Conservation (phyloP, 2,888 invertebrate genomes). For the Euplexia lucipara region DNA sequence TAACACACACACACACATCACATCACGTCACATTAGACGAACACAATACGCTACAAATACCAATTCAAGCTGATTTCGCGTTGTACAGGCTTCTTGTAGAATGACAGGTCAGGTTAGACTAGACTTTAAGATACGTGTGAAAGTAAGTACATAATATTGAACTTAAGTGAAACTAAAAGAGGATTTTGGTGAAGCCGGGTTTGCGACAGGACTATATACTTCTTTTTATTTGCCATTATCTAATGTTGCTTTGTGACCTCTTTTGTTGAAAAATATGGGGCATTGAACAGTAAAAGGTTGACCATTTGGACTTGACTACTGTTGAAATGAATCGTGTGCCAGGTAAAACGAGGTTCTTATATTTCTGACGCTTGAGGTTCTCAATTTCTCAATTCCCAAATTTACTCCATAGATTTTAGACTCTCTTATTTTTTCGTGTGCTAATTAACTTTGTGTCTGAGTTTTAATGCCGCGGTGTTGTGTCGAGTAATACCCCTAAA, state of each 20-base stretch:
- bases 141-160: neutral
- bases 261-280: neutral
- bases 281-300: neutral
- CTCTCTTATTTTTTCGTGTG: too few relatives aligned
- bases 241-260: constrained; percentile 14
- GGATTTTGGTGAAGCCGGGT: constrained; percentile 12
- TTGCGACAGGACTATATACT: constrained; percentile 11
- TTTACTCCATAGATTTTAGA: too few relatives aligned
- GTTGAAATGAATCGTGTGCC: too few relatives aligned
- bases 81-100: neutral
- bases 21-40: neutral
- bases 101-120: neutral
- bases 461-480: too few relatives aligned
- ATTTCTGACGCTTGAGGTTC: too few relatives aligned
- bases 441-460: too few relatives aligned
- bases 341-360: too few relatives aligned
- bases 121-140: too few relatives aligned
- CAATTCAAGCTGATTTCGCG: neutral
- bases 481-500: too few relatives aligned
- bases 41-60: neutral
- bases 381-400: too few relatives aligned
- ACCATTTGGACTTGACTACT: too few relatives aligned
- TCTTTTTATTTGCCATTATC: constrained; percentile 24
- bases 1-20: too few relatives aligned
- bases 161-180: constrained; percentile 9